Percentiles rank a stretch among this genome's conserved stretches.
Evolutionary conservation across 1,140 invertebrate species (phyloP).

Genomic region (Zaprionus camerounensis): DNA sequence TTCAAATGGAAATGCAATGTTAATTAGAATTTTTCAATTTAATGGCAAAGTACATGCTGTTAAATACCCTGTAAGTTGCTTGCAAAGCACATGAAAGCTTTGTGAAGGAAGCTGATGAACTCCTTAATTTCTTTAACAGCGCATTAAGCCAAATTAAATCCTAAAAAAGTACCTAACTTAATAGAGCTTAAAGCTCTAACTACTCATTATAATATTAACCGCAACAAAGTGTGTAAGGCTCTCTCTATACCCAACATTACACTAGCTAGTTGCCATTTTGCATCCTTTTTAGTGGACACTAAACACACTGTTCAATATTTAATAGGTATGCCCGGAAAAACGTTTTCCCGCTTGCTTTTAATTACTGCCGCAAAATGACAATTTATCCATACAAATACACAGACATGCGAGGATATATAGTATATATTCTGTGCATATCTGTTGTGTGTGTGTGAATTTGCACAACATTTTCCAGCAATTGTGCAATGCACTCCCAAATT

Average conservation of each 20-base stretch:
- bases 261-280: not conserved
- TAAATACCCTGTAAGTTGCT: too few relatives aligned
- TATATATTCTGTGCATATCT: not conserved
- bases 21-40: too few relatives aligned
- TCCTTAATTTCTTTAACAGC: too few relatives aligned
- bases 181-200: not conserved
- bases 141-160: not conserved
- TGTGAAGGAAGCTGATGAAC: too few relatives aligned
- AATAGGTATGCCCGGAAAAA: conserved; percentile 29
- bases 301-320: conserved; percentile 7
- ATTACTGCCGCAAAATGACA: conserved; percentile 46
- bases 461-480: conserved; percentile 24
- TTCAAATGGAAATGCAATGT: not conserved
- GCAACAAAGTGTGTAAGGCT: not conserved
- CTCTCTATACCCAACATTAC: not conserved
- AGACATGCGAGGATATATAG: conserved; percentile 8
- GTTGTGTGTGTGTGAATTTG: conserved; percentile 5
- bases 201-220: not conserved
- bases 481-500: conserved; percentile 17
- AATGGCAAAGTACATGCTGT: too few relatives aligned
- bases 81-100: too few relatives aligned
- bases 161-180: not conserved
- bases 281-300: not conserved
- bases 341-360: conserved; percentile 61
- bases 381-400: not conserved